These are phyloP conservation scores for Pyrrhia umbra DNA, from an alignment of 2,888 invertebrate species.

Conservation along the genomic window DNA sequence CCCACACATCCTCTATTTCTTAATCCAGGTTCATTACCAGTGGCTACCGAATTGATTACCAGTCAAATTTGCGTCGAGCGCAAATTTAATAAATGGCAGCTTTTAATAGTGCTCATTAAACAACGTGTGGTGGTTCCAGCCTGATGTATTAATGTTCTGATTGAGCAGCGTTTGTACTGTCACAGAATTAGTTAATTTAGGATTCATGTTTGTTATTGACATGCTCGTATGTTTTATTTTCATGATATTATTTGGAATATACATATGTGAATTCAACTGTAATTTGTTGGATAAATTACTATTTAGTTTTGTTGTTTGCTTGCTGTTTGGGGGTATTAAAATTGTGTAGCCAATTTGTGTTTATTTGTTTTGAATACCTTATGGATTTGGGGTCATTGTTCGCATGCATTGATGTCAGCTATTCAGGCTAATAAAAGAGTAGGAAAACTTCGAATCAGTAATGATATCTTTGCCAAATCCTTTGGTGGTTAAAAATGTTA, in stretches of 20 bases:
- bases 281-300: constrained; percentile 15
- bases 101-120: constrained; percentile 38
- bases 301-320: background rate
- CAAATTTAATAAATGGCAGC: constrained; percentile 31
- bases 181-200: constrained; percentile 27
- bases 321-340: background rate
- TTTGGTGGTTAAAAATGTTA: too few relatives aligned
- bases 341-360: background rate
- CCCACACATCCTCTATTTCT: background rate
- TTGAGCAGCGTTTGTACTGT: constrained; percentile 19
- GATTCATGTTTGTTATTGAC: constrained; percentile 27
- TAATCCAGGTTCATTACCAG: constrained; percentile 2
- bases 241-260: constrained; percentile 17
- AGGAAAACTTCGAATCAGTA: background rate
- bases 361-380: background rate
- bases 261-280: background rate
- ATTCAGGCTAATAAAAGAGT: too few relatives aligned
- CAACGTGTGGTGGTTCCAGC: background rate
- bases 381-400: background rate
- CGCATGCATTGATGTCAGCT: background rate
- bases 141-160: constrained; percentile 44
- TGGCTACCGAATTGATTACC: constrained; percentile 33
- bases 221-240: constrained; percentile 24
- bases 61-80: constrained; percentile 14
- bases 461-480: background rate